These are phyloP conservation scores for Endotricha flammealis DNA, from an alignment of 2,888 invertebrate species.

Conservation along the genomic window DNA sequence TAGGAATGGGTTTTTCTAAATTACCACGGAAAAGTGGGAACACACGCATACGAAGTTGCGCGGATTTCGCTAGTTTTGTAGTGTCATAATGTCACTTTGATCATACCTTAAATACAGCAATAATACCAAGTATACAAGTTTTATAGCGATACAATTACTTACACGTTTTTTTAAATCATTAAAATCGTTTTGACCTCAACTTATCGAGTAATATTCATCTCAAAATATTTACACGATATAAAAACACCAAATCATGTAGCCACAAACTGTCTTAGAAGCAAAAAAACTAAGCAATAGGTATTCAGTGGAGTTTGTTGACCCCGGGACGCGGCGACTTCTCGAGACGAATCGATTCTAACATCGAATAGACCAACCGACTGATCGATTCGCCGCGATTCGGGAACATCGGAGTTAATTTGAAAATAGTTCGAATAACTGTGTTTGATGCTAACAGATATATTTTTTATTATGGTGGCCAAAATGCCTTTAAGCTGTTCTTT, in stretches of 20 bases:
- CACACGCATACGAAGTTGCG: too few relatives aligned
- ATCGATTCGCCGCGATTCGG: conserved; percentile 40
- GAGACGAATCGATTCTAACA: conserved; percentile 60
- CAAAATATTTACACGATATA: conserved; percentile 27
- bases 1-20: too few relatives aligned
- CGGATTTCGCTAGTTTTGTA: too few relatives aligned
- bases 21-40: too few relatives aligned
- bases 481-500: too few relatives aligned
- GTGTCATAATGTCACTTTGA: too few relatives aligned
- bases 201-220: conserved; percentile 9
- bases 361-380: conserved; percentile 48
- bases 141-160: too few relatives aligned
- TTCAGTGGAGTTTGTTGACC: conserved; percentile 22
- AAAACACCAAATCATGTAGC: conserved; percentile 18
- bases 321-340: conserved; percentile 31
- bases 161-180: too few relatives aligned
- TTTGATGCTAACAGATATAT: background rate
- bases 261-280: conserved; percentile 16
- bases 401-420: conserved; percentile 30
- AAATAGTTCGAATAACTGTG: conserved; percentile 18
- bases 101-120: too few relatives aligned
- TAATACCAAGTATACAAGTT: too few relatives aligned
- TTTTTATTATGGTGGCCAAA: too few relatives aligned
- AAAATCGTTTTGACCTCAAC: too few relatives aligned
- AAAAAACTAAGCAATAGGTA: conserved; percentile 31